phyloP scores from a whole-genome alignment of 2,113 vertebrate genomes.

The Gymnogyps californianus region DNA sequence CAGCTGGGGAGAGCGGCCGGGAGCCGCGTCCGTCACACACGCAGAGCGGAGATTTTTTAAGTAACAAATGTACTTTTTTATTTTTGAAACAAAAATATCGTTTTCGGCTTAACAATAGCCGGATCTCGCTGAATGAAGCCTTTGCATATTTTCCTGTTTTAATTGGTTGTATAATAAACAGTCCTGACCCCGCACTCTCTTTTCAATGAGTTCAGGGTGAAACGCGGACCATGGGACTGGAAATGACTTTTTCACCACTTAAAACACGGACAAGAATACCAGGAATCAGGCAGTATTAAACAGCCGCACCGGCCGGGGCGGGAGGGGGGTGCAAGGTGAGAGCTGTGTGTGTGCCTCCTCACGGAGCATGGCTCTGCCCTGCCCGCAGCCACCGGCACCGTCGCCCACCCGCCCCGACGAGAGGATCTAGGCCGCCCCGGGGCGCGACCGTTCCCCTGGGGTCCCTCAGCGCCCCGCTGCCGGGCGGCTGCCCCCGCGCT shows the following conservation, averaged over 20 bases:
- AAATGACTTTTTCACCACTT: constrained; percentile 79
- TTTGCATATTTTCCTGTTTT: constrained; percentile 94
- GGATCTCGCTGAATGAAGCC: constrained; percentile 90
- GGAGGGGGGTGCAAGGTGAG: constrained; percentile 70
- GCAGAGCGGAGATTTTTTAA: constrained; percentile 37
- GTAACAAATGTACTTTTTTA: constrained; percentile 68
- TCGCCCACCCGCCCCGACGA: neutral
- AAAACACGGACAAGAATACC: constrained; percentile 78
- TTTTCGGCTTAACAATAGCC: constrained; percentile 86
- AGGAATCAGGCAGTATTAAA: constrained; percentile 74
- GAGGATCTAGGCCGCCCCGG: neutral
- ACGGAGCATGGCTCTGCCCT: neutral
- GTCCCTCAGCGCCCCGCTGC: neutral
- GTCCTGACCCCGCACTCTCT: constrained; percentile 80
- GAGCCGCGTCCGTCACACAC: neutral
- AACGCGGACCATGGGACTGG: constrained; percentile 74
- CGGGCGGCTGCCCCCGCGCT: neutral
- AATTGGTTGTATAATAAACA: constrained; percentile 89
- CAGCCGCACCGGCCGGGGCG: constrained; percentile 45
- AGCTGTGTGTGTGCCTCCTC: neutral
- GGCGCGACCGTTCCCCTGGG: neutral
- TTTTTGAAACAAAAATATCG: constrained; percentile 79
- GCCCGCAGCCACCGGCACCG: neutral
- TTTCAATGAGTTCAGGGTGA: constrained; percentile 80
- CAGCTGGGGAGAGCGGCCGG: neutral